Conservation (phyloP, 1,140 invertebrate species). For the Brachystomella parvula region DNA sequence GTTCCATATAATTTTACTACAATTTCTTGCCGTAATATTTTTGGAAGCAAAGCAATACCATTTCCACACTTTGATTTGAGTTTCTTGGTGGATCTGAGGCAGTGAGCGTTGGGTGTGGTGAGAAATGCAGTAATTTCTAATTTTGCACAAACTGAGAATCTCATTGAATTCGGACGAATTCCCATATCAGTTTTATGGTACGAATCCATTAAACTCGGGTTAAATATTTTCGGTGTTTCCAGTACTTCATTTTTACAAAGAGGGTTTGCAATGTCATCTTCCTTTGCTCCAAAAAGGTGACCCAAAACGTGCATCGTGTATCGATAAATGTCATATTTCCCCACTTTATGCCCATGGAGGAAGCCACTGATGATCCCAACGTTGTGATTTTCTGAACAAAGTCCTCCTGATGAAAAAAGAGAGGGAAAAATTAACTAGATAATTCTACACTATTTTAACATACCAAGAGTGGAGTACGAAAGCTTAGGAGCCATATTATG, state of each 20-base stretch:
- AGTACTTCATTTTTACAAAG: slow-evolving; percentile 8
- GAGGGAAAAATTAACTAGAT: not conserved
- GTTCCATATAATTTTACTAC: not conserved
- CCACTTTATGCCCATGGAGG: slow-evolving; percentile 13
- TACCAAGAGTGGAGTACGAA: slow-evolving; percentile 13
- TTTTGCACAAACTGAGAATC: slow-evolving; percentile 15
- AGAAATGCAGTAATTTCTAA: slow-evolving; percentile 21
- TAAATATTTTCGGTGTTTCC: not conserved
- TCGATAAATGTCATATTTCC: slow-evolving; percentile 19
- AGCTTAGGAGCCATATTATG: slow-evolving; percentile 23
- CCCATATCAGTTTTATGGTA: slow-evolving; percentile 12
- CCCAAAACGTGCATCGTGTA: slow-evolving; percentile 21
- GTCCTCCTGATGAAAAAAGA: not conserved
- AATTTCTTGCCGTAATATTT: not conserved
- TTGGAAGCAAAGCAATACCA: not conserved
- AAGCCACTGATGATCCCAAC: slow-evolving; percentile 20
- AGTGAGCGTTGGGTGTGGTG: not conserved
- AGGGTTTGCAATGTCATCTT: not conserved
- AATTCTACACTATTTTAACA: not conserved
- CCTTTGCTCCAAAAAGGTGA: slow-evolving; percentile 19
- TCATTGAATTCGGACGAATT: slow-evolving; percentile 19
- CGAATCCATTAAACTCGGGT: slow-evolving; percentile 15
- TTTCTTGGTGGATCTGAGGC: not conserved
- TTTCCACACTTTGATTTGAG: slow-evolving; percentile 18
- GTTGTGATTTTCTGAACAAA: not conserved